Evolutionary conservation across 1,140 invertebrate genomes (phyloP).

Genomic region (Antheraea pernyi): DNA sequence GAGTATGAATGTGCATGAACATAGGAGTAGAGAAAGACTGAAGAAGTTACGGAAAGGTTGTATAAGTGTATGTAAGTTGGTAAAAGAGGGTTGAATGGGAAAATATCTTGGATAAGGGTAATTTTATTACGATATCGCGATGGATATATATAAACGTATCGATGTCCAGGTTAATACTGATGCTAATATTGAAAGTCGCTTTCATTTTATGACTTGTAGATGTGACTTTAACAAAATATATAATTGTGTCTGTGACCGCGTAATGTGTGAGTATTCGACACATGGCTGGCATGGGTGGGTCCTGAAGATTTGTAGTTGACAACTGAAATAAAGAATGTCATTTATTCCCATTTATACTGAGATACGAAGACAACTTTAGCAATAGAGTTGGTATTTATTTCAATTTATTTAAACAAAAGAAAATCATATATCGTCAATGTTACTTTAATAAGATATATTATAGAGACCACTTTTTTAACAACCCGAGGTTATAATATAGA

Average conservation of each 20-base stretch:
- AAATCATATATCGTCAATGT: background rate
- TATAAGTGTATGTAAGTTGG: no score
- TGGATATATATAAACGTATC: no score
- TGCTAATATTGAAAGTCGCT: conserved; percentile 16
- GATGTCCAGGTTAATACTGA: background rate
- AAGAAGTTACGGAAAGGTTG: no score
- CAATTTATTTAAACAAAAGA: conserved; percentile 1
- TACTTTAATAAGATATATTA: no score
- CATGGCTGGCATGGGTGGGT: conserved; percentile 65
- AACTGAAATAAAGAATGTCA: conserved; percentile 60
- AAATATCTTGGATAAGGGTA: no score
- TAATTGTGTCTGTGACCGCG: conserved; percentile 60
- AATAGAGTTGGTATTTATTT: conserved; percentile 19
- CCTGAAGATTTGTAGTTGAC: conserved; percentile 73
- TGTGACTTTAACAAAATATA: conserved; percentile 22
- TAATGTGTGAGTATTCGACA: conserved; percentile 69
- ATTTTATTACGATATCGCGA: no score
- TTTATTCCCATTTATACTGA: conserved; percentile 25
- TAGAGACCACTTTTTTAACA: no score
- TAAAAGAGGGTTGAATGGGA: no score
- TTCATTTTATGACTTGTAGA: conserved; percentile 27
- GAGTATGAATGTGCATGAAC: no score
- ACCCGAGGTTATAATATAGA: no score
- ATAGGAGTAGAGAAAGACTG: no score
- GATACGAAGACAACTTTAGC: conserved; percentile 13